phyloP scores from a whole-genome alignment of 1,140 invertebrate species.

The Macrobrachium nipponense region DNA sequence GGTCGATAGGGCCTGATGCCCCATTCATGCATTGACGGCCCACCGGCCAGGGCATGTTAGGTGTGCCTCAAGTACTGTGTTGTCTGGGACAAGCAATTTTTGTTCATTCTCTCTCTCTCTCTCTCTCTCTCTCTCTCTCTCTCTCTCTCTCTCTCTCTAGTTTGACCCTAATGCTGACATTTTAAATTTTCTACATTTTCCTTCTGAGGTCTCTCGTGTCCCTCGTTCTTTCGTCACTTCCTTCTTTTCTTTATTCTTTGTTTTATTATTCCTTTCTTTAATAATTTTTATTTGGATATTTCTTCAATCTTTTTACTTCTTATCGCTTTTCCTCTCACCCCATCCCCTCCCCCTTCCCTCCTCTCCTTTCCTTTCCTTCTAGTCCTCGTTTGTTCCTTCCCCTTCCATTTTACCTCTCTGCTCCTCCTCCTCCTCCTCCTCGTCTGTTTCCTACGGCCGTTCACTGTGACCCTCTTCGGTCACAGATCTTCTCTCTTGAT shows the following conservation, averaged over 20 bases:
- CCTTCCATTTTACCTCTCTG: not conserved
- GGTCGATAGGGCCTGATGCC: too few species aligned
- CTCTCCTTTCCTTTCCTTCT: not conserved
- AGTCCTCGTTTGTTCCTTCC: not conserved
- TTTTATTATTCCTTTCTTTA: not conserved
- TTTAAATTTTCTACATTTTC: not conserved
- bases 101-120: conserved; percentile 6
- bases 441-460: too few species aligned
- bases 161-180: not conserved
- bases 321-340: not conserved
- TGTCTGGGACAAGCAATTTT: not conserved
- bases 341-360: not conserved
- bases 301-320: not conserved
- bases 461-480: not conserved
- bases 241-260: not conserved
- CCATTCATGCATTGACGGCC: too few species aligned
- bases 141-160: conserved; percentile 20
- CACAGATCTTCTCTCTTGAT: not conserved
- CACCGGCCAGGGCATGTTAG: too few species aligned
- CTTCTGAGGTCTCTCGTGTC: not conserved
- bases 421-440: conserved; percentile 6
- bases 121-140: conserved; percentile 24
- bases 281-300: not conserved
- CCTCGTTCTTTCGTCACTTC: not conserved
- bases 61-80: not conserved